Base-by-base conservation (phyloP, 2,113 vertebrate genomes). In the Dolichotis patagonum region DNA sequence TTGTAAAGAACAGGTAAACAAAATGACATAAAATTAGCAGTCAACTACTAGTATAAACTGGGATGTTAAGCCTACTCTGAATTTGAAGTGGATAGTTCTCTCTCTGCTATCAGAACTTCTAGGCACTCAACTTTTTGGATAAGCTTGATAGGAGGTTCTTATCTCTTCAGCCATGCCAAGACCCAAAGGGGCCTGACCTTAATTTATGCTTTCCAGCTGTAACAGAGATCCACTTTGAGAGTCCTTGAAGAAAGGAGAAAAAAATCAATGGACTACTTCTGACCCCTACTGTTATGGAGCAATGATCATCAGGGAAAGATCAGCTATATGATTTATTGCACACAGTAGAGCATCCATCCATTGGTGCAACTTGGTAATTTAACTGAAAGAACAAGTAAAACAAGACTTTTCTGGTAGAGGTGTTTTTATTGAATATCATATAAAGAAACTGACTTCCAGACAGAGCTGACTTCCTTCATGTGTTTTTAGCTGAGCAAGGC, bases 281-380 rank as follows among this genome's bases (percentile, higher is more conserved):
- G 94, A 78, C 97, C 83, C 28, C 97, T 97, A 54, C 35, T 60
- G 93, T 71, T 80, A 4, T 38, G 6, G 9, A 26, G 1, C 2
- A 24, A 16, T 16, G 2, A 65, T 9, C 28, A 16, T 75, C 77
- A 62, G 12, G 58, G 2, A 14, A 63, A 69, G 22, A 26, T 3
- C 13, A 38, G 63, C 13, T 1, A 1, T 19, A 5, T 1, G 28
- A 52, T 62, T 67, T 35, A 65, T 43, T 81, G 41, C 65, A 49
- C 11, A 38, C 80, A 41, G 14, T 17, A 90, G 10, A 13, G 41
- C 28, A 22, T 9, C 1, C 10, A 22, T 9, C 1, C 10, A 8
- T 35, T 4, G 3, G 3, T 67, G 28, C 26, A 58, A 38, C 78
- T 75, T 62, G 63, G 54, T 22, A 80, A 92, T 69, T 85, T 30